These are phyloP conservation scores for Macrosoma leucophasiata DNA, from an alignment of 2,888 invertebrate genomes.

Conservation along the genomic window DNA sequence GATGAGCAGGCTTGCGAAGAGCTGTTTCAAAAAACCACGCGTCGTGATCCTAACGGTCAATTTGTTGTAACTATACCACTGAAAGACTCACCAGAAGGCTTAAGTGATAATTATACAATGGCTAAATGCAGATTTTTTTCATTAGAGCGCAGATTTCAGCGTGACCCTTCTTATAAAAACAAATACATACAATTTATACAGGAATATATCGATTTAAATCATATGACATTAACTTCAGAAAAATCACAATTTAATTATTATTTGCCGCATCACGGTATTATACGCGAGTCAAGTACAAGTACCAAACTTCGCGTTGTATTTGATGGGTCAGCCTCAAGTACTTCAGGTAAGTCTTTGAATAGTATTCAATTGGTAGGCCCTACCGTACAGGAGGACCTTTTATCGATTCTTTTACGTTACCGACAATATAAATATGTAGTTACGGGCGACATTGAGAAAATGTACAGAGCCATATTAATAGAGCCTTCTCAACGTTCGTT, in stretches of 20 bases:
- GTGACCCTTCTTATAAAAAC: conserved; percentile 15
- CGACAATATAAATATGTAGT: conserved; percentile 20
- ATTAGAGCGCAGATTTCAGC: conserved; percentile 24
- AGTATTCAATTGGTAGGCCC: conserved; percentile 21
- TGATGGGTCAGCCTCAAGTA: conserved; percentile 26
- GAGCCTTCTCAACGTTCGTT: conserved; percentile 14
- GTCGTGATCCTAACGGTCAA: conserved; percentile 20
- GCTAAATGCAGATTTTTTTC: conserved; percentile 25
- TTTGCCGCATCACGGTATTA: conserved; percentile 29
- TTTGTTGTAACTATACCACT: conserved; percentile 29
- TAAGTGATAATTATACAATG: conserved; percentile 27
- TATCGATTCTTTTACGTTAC: conserved; percentile 21
- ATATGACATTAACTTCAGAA: conserved; percentile 22
- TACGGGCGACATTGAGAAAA: conserved; percentile 21
- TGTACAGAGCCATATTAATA: conserved; percentile 8
- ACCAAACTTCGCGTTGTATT: conserved; percentile 29
- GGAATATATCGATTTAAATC: conserved; percentile 25
- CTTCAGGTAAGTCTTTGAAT: conserved; percentile 23
- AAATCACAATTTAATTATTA: conserved; percentile 16
- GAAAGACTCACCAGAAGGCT: conserved; percentile 19
- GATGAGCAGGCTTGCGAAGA: conserved; percentile 14
- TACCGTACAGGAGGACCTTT: conserved; percentile 22
- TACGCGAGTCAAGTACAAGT: conserved; percentile 21
- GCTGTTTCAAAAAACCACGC: conserved; percentile 10
- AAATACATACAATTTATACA: conserved; percentile 25